These are phyloP conservation scores for Thumatha senex DNA, from an alignment of 2,888 invertebrate species.

Conservation along the genomic window DNA sequence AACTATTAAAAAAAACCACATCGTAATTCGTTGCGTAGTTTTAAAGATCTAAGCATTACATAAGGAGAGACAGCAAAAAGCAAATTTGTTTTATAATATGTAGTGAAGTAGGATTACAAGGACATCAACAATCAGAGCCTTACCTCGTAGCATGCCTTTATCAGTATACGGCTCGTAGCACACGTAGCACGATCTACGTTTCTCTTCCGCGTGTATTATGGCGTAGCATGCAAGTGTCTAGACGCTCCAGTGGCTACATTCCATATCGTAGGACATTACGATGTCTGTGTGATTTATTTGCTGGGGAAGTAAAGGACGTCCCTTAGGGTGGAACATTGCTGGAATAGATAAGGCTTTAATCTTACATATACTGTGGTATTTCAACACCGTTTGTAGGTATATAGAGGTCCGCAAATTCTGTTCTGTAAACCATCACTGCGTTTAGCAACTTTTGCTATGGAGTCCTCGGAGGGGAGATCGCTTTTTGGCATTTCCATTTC, in stretches of 20 bases:
- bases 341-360: neutral
- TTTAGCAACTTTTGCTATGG: too few relatives aligned
- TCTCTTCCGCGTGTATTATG: neutral
- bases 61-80: too few relatives aligned
- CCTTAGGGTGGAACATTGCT: neutral
- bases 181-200: constrained; percentile 19
- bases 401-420: too few relatives aligned
- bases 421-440: too few relatives aligned
- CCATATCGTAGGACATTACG: neutral
- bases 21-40: too few relatives aligned
- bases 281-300: constrained; percentile 1
- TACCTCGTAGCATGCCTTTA: neutral
- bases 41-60: too few relatives aligned
- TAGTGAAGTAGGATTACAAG: too few relatives aligned
- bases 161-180: constrained; percentile 25
- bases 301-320: neutral
- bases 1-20: too few relatives aligned
- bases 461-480: too few relatives aligned
- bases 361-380: neutral
- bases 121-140: neutral
- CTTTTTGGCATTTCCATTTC: too few relatives aligned
- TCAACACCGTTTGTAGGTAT: too few relatives aligned
- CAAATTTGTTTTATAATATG: too few relatives aligned
- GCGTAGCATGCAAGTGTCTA: constrained; percentile 8
- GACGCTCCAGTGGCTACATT: constrained; percentile 12